These are phyloP conservation scores for Cetonia aurata DNA, from an alignment of 2,888 invertebrate genomes.

Conservation along the genomic window DNA sequence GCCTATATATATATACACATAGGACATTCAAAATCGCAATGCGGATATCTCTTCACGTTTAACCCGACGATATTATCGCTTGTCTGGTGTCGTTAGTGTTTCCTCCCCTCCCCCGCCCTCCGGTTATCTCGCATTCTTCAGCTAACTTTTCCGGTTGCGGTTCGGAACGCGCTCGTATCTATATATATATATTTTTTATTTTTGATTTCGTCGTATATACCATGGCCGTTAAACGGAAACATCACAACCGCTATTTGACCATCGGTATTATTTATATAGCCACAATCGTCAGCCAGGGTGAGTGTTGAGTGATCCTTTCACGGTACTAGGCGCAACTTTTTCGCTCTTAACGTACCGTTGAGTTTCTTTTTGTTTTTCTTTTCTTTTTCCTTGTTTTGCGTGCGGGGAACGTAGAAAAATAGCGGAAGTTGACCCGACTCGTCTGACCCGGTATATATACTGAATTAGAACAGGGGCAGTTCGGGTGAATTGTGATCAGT, in stretches of 20 bases:
- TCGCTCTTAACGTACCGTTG: background rate
- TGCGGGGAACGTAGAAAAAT: background rate
- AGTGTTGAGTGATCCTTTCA: conserved; percentile 47
- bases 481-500: conserved; percentile 50
- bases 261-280: conserved; percentile 74
- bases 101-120: too few species aligned
- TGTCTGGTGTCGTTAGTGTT: too few species aligned
- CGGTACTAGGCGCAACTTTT: too few species aligned
- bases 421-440: conserved; percentile 9
- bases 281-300: conserved; percentile 74
- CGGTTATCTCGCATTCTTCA: background rate
- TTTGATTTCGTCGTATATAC: conserved; percentile 17
- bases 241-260: conserved; percentile 66
- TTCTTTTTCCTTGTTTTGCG: background rate
- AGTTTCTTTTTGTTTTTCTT: background rate
- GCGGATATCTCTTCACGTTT: conserved; percentile 46
- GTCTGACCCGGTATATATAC: conserved; percentile 59
- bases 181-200: conserved; percentile 2
- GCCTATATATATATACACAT: conserved; percentile 40
- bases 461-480: conserved; percentile 59
- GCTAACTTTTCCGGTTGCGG: conserved; percentile 7
- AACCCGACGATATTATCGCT: background rate
- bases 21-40: conserved; percentile 49
- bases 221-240: conserved; percentile 59
- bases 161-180: too few species aligned